A percentile compares a stretch with the other conserved stretches of the same genome.
These are phyloP conservation scores for Nemotelus pantherinus DNA, from an alignment of 2,888 invertebrate species.

Conservation along the genomic window DNA sequence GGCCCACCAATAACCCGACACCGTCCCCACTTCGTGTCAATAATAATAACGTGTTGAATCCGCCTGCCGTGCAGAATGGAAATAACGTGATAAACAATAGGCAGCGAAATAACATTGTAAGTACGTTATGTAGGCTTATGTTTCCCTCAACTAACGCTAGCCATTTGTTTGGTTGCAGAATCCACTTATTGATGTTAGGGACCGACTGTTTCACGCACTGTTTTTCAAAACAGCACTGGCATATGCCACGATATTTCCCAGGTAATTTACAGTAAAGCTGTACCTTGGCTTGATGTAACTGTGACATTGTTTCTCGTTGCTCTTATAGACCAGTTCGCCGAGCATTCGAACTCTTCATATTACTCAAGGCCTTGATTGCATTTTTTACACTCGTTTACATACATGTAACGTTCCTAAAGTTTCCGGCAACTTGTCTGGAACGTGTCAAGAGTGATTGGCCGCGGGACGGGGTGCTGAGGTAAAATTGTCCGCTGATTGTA, in stretches of 20 bases:
- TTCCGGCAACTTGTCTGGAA: conserved; percentile 92
- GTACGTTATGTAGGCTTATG: not conserved
- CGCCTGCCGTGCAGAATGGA: conserved; percentile 38
- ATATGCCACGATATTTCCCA: conserved; percentile 91
- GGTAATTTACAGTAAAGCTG: conserved; percentile 67
- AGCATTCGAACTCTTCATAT: conserved; percentile 60
- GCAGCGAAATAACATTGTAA: conserved; percentile 39
- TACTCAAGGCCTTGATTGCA: conserved; percentile 78
- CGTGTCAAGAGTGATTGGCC: conserved; percentile 93
- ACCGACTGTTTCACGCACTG: conserved; percentile 92
- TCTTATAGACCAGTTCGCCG: conserved; percentile 58
- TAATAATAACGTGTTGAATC: conserved; percentile 42
- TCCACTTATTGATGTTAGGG: conserved; percentile 85
- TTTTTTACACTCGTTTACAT: conserved; percentile 94
- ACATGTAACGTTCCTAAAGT: conserved; percentile 91
- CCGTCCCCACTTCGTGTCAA: conserved; percentile 18
- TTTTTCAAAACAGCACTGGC: conserved; percentile 92
- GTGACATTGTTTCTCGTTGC: not conserved
- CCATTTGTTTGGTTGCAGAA: conserved; percentile 66
- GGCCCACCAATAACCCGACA: not conserved
- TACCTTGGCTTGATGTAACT: conserved; percentile 28
- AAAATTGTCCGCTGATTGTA: conserved; percentile 34
- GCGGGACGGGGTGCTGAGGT: conserved; percentile 85
- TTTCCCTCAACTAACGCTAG: not conserved
- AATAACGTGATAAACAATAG: conserved; percentile 34